Base-by-base conservation (phyloP, 2,797 vertebrate genomes). In the Garrulus glandarius region DNA sequence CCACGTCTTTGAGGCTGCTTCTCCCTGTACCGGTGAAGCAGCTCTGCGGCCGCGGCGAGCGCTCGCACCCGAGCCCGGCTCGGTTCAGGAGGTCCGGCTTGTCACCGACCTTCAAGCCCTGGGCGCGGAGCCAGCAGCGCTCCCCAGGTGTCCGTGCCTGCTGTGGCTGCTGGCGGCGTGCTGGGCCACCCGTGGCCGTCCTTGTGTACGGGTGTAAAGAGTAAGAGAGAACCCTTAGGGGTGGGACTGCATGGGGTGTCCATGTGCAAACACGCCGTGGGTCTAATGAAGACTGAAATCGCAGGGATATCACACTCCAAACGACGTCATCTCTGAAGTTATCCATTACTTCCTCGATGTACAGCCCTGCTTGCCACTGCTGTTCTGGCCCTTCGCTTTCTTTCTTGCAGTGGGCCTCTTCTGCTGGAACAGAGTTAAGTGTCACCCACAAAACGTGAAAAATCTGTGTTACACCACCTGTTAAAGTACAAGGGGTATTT, bases 321-420 rank as follows among this genome's bases (percentile, higher is more conserved):
- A 15, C 7, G 4, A 4, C 0, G 5, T 15, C 6, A 14, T 5
- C 32, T 18, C 55, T 3, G 9, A 16, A 22, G 32, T 24, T 13
- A 3, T 8, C 23, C 6, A 1, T 7, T 8, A 2, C 14, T 65
- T 39, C 60, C 44, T 52, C 14, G 6, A 2, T 1, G 1, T 5
- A 14, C 44, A 19, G 52, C 5, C 56, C 60, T 32, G 43, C 44
- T 13, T 9, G 3, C 7, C 0, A 0, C 24, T 10, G 53, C 37
- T 18, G 26, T 23, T 23, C 39, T 1, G 2, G 4, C 34, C 4
- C 1, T 14, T 30, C 0, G 0, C 46, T 9, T 39, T 15, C 30
- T 39, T 20, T 52, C n/a, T 50, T 9, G 30, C 24, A 6, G 22
- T 1, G 16, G 19, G 37, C 30, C 64, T 47, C 32, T 27, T 23